These are phyloP conservation scores for Gephyroberyx darwinii DNA, from an alignment of 2,797 vertebrate species.

Conservation along the genomic window DNA sequence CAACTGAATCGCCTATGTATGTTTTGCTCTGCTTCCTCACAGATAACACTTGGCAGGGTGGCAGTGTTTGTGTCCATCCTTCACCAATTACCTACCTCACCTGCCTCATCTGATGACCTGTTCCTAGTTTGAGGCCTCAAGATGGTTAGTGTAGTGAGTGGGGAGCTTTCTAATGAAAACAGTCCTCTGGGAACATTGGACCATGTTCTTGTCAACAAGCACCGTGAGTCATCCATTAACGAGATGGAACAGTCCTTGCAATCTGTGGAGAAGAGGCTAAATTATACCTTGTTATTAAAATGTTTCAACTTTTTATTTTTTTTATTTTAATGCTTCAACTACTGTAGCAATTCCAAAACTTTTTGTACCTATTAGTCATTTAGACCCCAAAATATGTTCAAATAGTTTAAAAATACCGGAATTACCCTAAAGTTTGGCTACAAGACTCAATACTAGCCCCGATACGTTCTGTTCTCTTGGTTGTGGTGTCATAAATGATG, in stretches of 20 bases:
- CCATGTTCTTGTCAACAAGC: constrained; percentile 73
- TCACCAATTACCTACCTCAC: constrained; percentile 13
- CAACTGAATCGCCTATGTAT: constrained; percentile 39
- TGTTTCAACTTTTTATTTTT: too few species aligned
- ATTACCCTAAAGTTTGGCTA: too few species aligned
- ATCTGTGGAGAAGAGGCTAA: constrained; percentile 27
- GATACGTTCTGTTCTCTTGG: too few species aligned
- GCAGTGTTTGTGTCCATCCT: constrained; percentile 4
- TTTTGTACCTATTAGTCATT: too few species aligned
- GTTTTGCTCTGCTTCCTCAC: constrained; percentile 3
- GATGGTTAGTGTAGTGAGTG: constrained; percentile 47
- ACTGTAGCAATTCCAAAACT: too few species aligned
- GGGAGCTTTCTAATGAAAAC: constrained; percentile 63
- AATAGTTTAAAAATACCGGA: too few species aligned
- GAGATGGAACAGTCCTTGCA: constrained; percentile 60
- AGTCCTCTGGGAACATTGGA: constrained; percentile 70
- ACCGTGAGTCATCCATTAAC: constrained; percentile 75
- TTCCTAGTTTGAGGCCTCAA: constrained; percentile 43
- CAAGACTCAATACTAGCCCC: too few species aligned
- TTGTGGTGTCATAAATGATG: too few species aligned
- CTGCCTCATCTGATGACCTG: constrained; percentile 50
- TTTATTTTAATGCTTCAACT: too few species aligned
- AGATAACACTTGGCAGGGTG: neutral
- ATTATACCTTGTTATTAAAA: constrained; percentile 47
- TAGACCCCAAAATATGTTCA: too few species aligned